Evolutionary conservation across 2,113 vertebrate genomes (phyloP).

Genomic region (Anser cygnoides): DNA sequence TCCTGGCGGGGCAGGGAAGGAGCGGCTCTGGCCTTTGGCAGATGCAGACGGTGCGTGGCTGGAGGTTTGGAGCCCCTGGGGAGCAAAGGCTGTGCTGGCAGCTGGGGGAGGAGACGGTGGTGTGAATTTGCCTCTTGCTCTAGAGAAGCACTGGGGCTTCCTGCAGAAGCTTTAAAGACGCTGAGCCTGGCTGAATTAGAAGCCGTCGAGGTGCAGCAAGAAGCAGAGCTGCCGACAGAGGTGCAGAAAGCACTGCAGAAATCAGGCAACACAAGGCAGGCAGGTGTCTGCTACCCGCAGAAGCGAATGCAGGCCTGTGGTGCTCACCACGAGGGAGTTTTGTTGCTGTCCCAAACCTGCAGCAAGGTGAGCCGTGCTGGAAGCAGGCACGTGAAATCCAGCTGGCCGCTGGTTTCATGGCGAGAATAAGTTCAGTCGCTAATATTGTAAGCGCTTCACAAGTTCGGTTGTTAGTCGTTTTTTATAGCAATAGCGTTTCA

Average conservation of each 20-base stretch:
- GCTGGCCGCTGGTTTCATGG: neutral
- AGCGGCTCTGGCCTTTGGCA: neutral
- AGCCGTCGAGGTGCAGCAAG: constrained; percentile 33
- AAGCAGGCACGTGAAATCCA: neutral
- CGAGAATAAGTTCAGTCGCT: neutral
- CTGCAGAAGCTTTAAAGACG: neutral
- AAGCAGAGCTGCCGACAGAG: neutral
- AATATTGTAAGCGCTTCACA: neutral
- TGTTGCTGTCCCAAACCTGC: neutral
- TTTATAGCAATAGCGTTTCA: neutral
- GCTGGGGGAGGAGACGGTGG: neutral
- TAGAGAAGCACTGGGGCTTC: neutral
- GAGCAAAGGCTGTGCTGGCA: neutral
- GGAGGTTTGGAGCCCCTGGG: neutral
- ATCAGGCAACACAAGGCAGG: constrained; percentile 23
- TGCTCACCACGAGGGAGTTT: neutral
- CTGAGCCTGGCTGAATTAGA: constrained; percentile 40
- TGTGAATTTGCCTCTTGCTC: neutral
- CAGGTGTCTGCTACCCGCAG: constrained; percentile 16
- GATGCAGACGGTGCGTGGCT: fast-evolving
- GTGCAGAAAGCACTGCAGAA: neutral
- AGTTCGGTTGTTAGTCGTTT: neutral
- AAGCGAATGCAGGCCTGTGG: neutral
- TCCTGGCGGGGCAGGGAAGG: neutral
- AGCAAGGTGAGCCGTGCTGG: neutral